These are phyloP conservation scores for Falcunculus frontatus DNA, from an alignment of 2,113 vertebrate genomes.

Conservation along the genomic window DNA sequence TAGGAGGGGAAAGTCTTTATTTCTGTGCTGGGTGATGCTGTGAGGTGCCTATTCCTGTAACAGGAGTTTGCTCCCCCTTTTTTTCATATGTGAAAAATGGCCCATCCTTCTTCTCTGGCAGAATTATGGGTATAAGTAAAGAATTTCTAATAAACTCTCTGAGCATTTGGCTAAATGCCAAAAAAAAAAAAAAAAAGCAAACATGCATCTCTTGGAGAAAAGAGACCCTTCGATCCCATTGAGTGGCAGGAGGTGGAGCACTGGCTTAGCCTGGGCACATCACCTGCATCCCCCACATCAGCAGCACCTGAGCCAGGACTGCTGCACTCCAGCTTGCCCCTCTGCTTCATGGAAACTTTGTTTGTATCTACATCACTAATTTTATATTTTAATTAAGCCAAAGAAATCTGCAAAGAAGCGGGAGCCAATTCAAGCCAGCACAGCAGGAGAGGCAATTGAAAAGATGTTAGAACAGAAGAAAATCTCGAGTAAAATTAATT, in stretches of 20 bases:
- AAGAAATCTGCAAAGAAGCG: conserved; percentile 75
- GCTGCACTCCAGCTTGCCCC: neutral
- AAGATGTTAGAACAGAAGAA: conserved; percentile 97
- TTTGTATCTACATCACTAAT: conserved; percentile 35
- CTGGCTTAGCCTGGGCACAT: neutral
- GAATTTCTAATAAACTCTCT: neutral
- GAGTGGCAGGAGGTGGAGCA: neutral
- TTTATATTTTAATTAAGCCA: conserved; percentile 72
- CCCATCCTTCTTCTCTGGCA: neutral
- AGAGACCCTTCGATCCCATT: neutral
- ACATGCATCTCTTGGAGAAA: neutral
- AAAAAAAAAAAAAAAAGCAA: neutral
- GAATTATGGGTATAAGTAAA: neutral
- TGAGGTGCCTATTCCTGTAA: neutral
- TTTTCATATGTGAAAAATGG: neutral
- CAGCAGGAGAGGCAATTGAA: conserved; percentile 93
- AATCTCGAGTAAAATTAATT: conserved; percentile 98
- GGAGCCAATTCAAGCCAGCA: conserved; percentile 85
- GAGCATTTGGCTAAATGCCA: neutral
- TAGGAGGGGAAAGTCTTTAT: neutral
- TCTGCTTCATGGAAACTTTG: conserved; percentile 27
- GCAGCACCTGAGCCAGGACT: conserved; percentile 1
- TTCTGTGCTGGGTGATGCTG: neutral
- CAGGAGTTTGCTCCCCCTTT: neutral
- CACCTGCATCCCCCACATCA: neutral